A percentile compares a stretch with the other conserved stretches of the same genome.
phyloP scores from a whole-genome alignment of 2,888 invertebrate species.

The Notocelia uddmanniana region DNA sequence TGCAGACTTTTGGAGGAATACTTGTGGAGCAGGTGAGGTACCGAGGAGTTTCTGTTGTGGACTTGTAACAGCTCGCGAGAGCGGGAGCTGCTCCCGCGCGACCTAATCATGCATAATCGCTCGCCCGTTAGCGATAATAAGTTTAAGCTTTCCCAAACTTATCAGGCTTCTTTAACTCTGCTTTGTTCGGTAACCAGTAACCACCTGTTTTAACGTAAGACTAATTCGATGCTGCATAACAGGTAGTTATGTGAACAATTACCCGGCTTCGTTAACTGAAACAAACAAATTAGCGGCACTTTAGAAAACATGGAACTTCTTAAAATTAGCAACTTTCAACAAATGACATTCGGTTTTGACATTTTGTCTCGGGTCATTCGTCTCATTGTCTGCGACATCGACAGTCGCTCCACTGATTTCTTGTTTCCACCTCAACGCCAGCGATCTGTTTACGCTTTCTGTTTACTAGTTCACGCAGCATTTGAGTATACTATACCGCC shows the following conservation, averaged over 20 bases:
- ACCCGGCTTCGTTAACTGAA: not conserved
- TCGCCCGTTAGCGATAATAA: slow-evolving; percentile 1
- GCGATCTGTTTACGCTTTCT: slow-evolving; percentile 46
- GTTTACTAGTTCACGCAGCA: slow-evolving; percentile 43
- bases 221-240: slow-evolving; percentile 20
- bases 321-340: slow-evolving; percentile 30
- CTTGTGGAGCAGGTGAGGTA: slow-evolving; percentile 81
- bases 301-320: slow-evolving; percentile 21
- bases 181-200: slow-evolving; percentile 24
- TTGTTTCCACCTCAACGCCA: slow-evolving; percentile 31
- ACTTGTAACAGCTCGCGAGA: not conserved
- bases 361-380: slow-evolving; percentile 31
- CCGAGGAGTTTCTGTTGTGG: slow-evolving; percentile 26
- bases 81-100: not conserved
- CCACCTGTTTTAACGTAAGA: not conserved
- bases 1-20: slow-evolving; percentile 83
- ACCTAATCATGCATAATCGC: slow-evolving; percentile 6
- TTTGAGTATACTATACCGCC: slow-evolving; percentile 9
- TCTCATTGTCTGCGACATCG: slow-evolving; percentile 35
- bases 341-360: slow-evolving; percentile 36
- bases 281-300: slow-evolving; percentile 17
- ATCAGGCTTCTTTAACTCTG: slow-evolving; percentile 33
- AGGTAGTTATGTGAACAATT: slow-evolving; percentile 17
- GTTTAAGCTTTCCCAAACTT: slow-evolving; percentile 26
- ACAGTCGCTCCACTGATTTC: slow-evolving; percentile 23